These are phyloP conservation scores for Ameiurus melas DNA, from an alignment of 2,113 vertebrate species.

Conservation along the genomic window DNA sequence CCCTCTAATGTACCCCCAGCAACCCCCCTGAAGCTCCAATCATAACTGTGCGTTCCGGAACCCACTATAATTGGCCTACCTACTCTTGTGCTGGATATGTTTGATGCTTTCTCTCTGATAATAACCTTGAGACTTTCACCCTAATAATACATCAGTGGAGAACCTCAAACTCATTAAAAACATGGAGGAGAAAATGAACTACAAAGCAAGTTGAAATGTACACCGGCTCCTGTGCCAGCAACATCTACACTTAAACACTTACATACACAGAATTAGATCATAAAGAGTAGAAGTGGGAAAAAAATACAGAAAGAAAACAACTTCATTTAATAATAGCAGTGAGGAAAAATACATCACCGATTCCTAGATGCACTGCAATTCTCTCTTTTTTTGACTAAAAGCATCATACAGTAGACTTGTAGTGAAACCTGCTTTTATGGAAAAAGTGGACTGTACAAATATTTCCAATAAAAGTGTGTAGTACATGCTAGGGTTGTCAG, in stretches of 20 bases:
- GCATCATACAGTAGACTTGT: background rate
- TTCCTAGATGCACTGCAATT: background rate
- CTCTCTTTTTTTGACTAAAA: background rate
- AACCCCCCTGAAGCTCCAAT: background rate
- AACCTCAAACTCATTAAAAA: constrained; percentile 11
- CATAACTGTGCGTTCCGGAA: background rate
- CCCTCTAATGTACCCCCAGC: background rate
- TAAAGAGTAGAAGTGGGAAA: background rate
- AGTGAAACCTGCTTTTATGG: background rate
- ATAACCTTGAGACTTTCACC: constrained; percentile 36
- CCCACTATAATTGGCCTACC: constrained; percentile 32
- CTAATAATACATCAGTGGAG: constrained; percentile 29
- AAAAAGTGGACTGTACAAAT: background rate
- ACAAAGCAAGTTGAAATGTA: constrained; percentile 1
- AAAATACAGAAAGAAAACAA: background rate
- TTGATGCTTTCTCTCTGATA: constrained; percentile 19
- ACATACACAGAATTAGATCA: background rate
- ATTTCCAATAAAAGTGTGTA: background rate
- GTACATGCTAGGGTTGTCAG: background rate
- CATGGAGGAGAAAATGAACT: background rate
- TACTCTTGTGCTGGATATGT: constrained; percentile 28
- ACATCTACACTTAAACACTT: background rate
- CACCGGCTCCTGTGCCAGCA: background rate
- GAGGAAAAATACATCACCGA: background rate
- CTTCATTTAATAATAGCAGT: background rate